Percentiles rank a stretch among this genome's conserved stretches.
Conservation (phyloP, 2,797 vertebrate species). For the Tamandua tetradactyla region DNA sequence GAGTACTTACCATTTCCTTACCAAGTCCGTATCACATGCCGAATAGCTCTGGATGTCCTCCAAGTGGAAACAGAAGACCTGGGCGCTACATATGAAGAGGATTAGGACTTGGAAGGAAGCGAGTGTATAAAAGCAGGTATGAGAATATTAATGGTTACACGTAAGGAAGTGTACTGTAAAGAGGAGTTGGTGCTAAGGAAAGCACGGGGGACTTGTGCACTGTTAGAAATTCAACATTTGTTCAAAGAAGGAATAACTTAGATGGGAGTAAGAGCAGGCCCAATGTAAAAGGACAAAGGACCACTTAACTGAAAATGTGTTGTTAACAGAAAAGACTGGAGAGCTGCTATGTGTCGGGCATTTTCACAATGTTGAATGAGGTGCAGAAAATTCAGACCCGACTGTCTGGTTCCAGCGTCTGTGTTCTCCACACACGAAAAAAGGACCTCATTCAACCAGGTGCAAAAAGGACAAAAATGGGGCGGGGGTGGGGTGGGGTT, state of each 20-base stretch:
- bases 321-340: neutral
- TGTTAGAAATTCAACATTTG: neutral
- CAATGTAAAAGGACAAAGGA: neutral
- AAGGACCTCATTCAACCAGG: neutral
- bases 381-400: neutral
- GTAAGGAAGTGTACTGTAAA: neutral
- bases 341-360: accelerated
- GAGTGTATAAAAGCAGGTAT: neutral
- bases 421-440: neutral
- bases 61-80: neutral
- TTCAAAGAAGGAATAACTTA: neutral
- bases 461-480: neutral
- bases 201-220: neutral
- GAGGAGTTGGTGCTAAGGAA: neutral
- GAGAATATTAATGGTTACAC: neutral
- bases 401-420: neutral
- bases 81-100: accelerated
- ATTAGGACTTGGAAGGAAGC: neutral
- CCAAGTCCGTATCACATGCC: neutral
- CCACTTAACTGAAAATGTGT: accelerated
- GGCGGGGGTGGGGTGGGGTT: too few species aligned
- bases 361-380: neutral
- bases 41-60: neutral
- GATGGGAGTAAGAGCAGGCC: neutral
- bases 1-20: neutral